Conservation (phyloP, 2,888 invertebrate species). For the Cartodere bifasciata region DNA sequence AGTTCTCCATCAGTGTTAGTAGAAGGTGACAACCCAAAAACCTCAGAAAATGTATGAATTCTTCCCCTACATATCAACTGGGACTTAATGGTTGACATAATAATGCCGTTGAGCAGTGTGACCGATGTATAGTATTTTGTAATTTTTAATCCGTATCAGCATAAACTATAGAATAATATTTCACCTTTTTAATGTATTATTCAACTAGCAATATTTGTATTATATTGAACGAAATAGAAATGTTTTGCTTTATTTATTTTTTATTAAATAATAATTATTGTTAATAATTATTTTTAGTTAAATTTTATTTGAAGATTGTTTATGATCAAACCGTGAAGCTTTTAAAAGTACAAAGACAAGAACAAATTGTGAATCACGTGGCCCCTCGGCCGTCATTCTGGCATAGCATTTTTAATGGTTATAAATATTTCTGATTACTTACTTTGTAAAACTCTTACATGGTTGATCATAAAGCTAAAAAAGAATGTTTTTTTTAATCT, state of each 20-base stretch:
- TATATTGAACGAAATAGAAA: conserved; percentile 18
- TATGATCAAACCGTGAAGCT: too few relatives aligned
- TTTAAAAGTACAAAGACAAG: too few relatives aligned
- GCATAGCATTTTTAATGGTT: too few relatives aligned
- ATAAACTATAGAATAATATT: conserved; percentile 19
- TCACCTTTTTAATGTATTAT: conserved; percentile 20
- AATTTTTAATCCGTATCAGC: conserved; percentile 27
- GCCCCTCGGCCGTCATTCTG: too few relatives aligned
- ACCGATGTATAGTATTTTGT: conserved; percentile 29
- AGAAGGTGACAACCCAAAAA: background rate
- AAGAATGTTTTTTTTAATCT: too few relatives aligned
- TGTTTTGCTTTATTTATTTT: conserved; percentile 13
- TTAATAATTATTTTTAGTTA: conserved; percentile 4
- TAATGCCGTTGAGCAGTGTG: conserved; percentile 27
- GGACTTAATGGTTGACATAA: conserved; percentile 25
- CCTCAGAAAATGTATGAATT: conserved; percentile 21
- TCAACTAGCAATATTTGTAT: conserved; percentile 32
- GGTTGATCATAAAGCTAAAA: too few relatives aligned
- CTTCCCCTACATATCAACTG: conserved; percentile 28
- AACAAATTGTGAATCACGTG: too few relatives aligned
- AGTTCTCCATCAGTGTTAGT: background rate
- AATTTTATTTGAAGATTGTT: background rate
- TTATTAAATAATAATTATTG: conserved; percentile 6
- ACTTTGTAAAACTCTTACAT: too few relatives aligned
- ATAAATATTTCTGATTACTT: too few relatives aligned